A percentile compares a stretch with the other conserved stretches of the same genome.
Conservation (phyloP, 2,888 invertebrate genomes). For the Folsomia candida region DNA sequence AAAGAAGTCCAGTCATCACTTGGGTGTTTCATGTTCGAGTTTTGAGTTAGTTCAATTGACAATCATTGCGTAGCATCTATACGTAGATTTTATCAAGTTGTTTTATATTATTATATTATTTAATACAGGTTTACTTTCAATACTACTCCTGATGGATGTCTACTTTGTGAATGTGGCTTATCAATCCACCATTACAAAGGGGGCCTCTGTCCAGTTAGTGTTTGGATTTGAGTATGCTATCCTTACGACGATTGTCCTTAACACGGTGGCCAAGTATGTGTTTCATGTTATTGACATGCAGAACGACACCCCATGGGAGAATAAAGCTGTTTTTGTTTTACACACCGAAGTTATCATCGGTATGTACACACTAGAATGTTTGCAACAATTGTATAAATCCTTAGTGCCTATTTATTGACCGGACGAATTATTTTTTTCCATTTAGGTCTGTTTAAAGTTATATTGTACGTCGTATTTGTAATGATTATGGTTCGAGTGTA, state of each 20-base stretch:
- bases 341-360: constrained; percentile 96
- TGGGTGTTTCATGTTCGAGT: constrained; percentile 91
- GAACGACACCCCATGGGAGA: constrained; percentile 97
- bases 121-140: constrained; percentile 67
- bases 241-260: constrained; percentile 84
- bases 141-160: constrained; percentile 79
- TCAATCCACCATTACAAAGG: constrained; percentile 84
- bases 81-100: neutral
- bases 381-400: too few species aligned
- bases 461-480: constrained; percentile 87
- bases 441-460: constrained; percentile 65
- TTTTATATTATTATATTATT: too few species aligned
- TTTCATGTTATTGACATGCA: constrained; percentile 84
- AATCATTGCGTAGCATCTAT: neutral
- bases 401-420: too few species aligned
- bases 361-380: constrained; percentile 54
- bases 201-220: constrained; percentile 95
- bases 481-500: constrained; percentile 95
- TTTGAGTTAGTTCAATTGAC: constrained; percentile 69
- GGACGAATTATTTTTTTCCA: too few species aligned
- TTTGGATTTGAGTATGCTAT: constrained; percentile 99
- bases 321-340: constrained; percentile 93
- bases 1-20: constrained; percentile 94
- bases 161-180: constrained; percentile 83
- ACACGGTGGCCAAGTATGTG: constrained; percentile 87